A percentile compares a stretch with the other conserved stretches of the same genome.
These are phyloP conservation scores for Albula glossodonta DNA, from an alignment of 2,113 vertebrate genomes.

Conservation along the genomic window DNA sequence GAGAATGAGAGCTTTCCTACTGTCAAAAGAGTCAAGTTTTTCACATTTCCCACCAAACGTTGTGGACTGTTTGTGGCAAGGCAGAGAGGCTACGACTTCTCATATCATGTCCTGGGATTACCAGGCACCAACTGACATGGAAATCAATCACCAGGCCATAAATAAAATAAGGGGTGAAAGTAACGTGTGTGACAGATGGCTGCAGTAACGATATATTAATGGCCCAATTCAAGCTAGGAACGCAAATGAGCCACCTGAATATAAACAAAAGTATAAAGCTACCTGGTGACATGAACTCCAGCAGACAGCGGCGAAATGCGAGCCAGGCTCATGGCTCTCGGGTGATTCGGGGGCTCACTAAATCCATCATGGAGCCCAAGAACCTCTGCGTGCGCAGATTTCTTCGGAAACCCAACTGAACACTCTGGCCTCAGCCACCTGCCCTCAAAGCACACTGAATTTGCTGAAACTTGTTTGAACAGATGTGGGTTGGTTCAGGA, in stretches of 20 bases:
- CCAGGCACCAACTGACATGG: not conserved
- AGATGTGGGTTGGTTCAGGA: not conserved
- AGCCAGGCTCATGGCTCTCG: not conserved
- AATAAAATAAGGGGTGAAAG: not conserved
- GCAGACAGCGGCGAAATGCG: not conserved
- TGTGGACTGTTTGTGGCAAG: not conserved
- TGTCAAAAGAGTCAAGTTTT: not conserved
- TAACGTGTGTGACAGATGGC: not conserved
- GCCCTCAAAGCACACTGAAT: not conserved
- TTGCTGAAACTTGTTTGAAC: not conserved
- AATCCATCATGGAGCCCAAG: not conserved
- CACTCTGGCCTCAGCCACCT: not conserved
- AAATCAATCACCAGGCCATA: not conserved
- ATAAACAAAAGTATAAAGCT: not conserved
- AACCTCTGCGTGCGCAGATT: not conserved
- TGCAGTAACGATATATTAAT: not conserved
- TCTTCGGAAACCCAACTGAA: not conserved
- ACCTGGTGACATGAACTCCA: not conserved
- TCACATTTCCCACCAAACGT: not conserved
- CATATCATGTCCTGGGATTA: not conserved
- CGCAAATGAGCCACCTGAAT: not conserved
- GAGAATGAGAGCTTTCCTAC: not conserved
- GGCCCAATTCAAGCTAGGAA: not conserved
- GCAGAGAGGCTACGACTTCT: not conserved
- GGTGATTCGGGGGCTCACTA: not conserved